Conservation (phyloP, 2,888 invertebrate species). For the Chaitophorus viminalis region DNA sequence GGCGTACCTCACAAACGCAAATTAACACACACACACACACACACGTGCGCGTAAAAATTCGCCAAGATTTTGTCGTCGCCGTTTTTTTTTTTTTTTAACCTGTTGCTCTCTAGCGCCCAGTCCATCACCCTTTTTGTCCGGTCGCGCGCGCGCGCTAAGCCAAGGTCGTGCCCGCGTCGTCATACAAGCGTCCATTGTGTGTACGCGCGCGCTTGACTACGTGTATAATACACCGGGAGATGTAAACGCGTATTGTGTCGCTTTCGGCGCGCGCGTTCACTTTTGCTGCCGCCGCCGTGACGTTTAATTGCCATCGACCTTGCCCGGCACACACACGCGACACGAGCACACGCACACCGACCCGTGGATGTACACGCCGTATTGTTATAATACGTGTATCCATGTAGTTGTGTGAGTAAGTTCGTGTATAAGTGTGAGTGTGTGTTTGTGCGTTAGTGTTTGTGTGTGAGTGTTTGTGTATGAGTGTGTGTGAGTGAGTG, state of each 20-base stretch:
- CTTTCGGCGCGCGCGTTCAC: constrained; percentile 46
- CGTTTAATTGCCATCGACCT: constrained; percentile 59
- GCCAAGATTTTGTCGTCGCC: not conserved
- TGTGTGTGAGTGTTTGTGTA: too few relatives aligned
- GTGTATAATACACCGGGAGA: constrained; percentile 22
- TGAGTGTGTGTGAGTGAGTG: too few relatives aligned
- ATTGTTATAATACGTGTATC: not conserved
- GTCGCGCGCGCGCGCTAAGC: not conserved
- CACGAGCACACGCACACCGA: not conserved
- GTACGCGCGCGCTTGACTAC: not conserved
- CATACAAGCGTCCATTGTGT: not conserved
- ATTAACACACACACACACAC: not conserved
- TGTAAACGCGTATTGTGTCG: not conserved
- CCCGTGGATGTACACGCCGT: too few relatives aligned
- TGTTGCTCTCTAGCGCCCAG: constrained; percentile 35
- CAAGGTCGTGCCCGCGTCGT: constrained; percentile 3
- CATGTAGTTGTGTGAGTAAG: too few relatives aligned
- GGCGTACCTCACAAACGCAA: too few relatives aligned
- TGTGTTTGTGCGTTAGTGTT: too few relatives aligned
- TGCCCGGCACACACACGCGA: not conserved
- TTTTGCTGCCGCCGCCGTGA: constrained; percentile 49
- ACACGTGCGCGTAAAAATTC: not conserved
- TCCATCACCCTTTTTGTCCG: constrained; percentile 38
- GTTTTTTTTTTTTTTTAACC: not conserved
- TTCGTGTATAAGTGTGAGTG: too few relatives aligned